Base-by-base conservation (phyloP, 1,140 invertebrate genomes). In the Stegodyphus mimosarum region DNA sequence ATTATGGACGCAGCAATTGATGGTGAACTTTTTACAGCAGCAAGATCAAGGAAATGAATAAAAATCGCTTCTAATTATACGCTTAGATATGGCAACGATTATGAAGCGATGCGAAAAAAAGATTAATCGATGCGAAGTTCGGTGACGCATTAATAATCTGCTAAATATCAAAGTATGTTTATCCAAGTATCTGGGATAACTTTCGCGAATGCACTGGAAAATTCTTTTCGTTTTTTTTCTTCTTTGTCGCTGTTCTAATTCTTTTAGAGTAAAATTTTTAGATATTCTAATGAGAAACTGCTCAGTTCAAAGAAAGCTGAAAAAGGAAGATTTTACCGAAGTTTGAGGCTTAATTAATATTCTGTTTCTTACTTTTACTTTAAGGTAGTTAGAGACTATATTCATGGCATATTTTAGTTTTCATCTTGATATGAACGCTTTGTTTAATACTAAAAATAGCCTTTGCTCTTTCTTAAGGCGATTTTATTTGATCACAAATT, bases 161-260 rank as follows among this genome's bases (percentile, higher is more conserved):
- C 70, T 79, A 79, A 79, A 66, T 79, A 79, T 79, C 77, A 70
- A 76, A 79, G 66, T 70, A 64, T 79, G 77, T 79, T 79, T 79
- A 79, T 79, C 33, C 51, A 70, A 79, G 77, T 70, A 79, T 79
- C 77, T 13, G 55, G 50, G 49, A 53, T 79, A 70, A 70, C 66
- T 79, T 79, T 79, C 51, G 11, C 11, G 13, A 7, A 18, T 18
- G n/a, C 52, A 48, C 15, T 70, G 52, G 53, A 67, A 70, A 33
- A 15, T 53, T 11, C 7, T 7, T 33, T 79, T 70, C 7, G 17
- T 50, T 66, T 33, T 33, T 33, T 33, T 33, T 33, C 33, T 3
- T 33, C 33, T 3, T 33, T 33, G 67, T 17, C 53, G 15, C 51
- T 71, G 55, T 63, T 18, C 48, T 72, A 51, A n/a, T 75, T 17